Evolutionary conservation across 2,113 vertebrate genomes (phyloP).

Genomic region (Tachycineta bicolor): DNA sequence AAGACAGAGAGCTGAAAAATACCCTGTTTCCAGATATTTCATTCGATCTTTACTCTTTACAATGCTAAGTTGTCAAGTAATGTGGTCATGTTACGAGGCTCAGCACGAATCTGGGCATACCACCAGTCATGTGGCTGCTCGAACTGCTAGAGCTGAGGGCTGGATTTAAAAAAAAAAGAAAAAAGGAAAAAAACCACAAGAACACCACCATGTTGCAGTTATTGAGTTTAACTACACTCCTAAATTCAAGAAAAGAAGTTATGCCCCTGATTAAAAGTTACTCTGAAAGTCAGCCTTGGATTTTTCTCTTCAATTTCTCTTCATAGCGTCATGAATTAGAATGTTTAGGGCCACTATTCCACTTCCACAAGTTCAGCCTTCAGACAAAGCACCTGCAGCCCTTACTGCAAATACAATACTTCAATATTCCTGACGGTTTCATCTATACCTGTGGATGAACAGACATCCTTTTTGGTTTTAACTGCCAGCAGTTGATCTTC

Average conservation of each 20-base stretch:
- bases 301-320: not conserved
- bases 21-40: not conserved
- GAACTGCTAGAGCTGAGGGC: not conserved
- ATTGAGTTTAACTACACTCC: not conserved
- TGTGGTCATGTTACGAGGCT: not conserved
- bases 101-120: not conserved
- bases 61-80: not conserved
- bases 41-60: not conserved
- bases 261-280: not conserved
- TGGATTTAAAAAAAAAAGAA: not conserved
- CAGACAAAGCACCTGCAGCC: not conserved
- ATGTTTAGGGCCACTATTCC: not conserved
- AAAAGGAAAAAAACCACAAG: too few species aligned
- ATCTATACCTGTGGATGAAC: not conserved
- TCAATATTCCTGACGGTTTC: not conserved
- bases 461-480: not conserved
- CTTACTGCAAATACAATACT: not conserved
- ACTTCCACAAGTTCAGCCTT: not conserved
- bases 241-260: not conserved
- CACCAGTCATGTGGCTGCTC: not conserved
- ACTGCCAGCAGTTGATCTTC: not conserved
- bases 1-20: not conserved
- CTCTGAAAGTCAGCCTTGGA: not conserved
- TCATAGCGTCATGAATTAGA: not conserved
- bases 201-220: not conserved